Base-by-base conservation (phyloP, 35 echinoderm and acorn worm genomes). In the Lytechinus variegatus region DNA sequence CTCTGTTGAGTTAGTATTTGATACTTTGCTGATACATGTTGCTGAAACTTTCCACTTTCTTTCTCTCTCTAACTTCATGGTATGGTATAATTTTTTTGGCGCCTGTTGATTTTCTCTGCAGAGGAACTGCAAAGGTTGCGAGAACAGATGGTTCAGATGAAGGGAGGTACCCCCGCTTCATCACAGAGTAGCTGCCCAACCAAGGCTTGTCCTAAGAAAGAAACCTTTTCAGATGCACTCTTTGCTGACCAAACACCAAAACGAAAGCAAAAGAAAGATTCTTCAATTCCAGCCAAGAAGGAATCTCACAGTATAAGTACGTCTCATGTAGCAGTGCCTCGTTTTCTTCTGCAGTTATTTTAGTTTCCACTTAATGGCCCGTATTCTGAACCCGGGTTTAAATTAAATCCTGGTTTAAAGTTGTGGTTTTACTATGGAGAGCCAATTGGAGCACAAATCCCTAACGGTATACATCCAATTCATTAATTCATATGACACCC, bases 161-260 rank as follows among this genome's bases (percentile, higher is more conserved):
- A 97, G 60, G 87, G 86, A 13, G 55, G 55, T 16, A 54, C 52
- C 9, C 29, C 71, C 71, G 8, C 54, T 16, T 24, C 55, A 54
- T 91, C 58, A 56, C 54, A 91, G 29, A 56, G 95, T 52, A 91
- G 53, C 53, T 56, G 56, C 54, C 86, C 54, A 53, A 91, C 61
- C 27, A 56, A 87, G 94, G 86, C 16, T 9, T n/a, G 54, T 10
- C 86, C 54, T 89, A 87, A 95, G 1, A 96, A 94, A 58, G 95
- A 97, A 56, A 95, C 86, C 27, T 97, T 97, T 89, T 97, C 97
- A 33, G 88, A 96, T 52, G 95, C 97, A 52, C 58, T 97, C 12
- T 87, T 96, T 1, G 27, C n/a, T 29, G 27, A 87, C 33, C 56
- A 28, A 54, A 52, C 52, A 54, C 94, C 24, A 54, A 27, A 44